phyloP scores from a whole-genome alignment of 2,113 vertebrate genomes.

The Etheostoma cragini region DNA sequence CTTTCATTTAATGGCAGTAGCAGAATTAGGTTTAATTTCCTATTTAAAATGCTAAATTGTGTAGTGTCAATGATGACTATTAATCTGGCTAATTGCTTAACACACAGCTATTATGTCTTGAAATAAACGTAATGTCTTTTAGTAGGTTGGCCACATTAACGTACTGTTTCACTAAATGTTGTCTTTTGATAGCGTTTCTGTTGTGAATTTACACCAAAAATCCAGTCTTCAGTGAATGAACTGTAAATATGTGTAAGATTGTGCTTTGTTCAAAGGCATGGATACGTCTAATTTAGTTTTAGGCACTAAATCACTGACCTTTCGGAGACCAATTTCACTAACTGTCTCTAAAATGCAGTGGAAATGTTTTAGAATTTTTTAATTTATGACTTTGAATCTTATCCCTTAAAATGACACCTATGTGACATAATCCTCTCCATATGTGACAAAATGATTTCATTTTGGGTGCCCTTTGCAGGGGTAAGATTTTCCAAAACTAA shows the following conservation, averaged over 20 bases:
- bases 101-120: neutral
- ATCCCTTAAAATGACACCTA: constrained; percentile 14
- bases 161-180: neutral
- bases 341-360: neutral
- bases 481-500: constrained; percentile 43
- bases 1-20: neutral
- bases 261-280: neutral
- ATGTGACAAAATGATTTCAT: constrained; percentile 27
- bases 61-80: neutral
- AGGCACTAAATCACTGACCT: neutral
- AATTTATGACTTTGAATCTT: constrained; percentile 19
- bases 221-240: neutral
- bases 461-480: constrained; percentile 46
- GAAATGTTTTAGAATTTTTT: neutral
- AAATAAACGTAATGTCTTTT: neutral
- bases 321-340: too few species aligned
- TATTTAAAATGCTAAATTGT: neutral
- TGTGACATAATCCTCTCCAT: constrained; percentile 21
- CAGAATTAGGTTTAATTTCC: neutral
- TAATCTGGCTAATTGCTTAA: neutral
- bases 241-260: neutral
- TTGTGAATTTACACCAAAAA: neutral
- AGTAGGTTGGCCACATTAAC: neutral
- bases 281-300: neutral
- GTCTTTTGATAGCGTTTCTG: neutral